Evolutionary conservation across 2,888 invertebrate genomes (phyloP), one percentile per base, ranked within the genome.

Genomic region (Drosophila percnosoma): DNA sequence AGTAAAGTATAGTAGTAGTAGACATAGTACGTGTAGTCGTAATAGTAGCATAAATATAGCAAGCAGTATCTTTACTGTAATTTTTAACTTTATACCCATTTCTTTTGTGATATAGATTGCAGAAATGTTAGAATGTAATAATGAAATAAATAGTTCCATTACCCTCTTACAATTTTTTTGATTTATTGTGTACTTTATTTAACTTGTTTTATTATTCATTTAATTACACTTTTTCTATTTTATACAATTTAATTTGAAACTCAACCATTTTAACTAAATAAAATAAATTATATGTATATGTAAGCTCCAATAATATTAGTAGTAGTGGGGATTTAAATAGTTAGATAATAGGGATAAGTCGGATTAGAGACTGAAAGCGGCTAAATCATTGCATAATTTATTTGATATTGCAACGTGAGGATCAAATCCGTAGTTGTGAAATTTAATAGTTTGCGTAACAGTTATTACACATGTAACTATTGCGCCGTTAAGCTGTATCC

Each of bases 401-500:
- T 2, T 38, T 6, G 11, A n/a, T 27, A 8, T 8, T n/a, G 13
- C n/a, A 1, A 31, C 5, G 4, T 21, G 27, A 8, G 11, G 18
- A 4, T 53, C 2, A 8, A 38, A 15, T 27, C 2, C 8, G 8
- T n/a, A 21, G 8, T 18, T 31, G 29, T 15, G 8, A n/a, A 15
- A 40, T 29, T 57, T 3, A n/a, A 55, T 55, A 29, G 38, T 29
- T 38, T 38, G 4, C 31, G n/a, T 31, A 42, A 57, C 57, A 21
- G 40, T 57, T 10, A 6, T 10, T 8, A 18, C 31, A 33, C 36
- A 13, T 40, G 29, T 34, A 51, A 61, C 55, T 60, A 61, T 38
- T 70, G 36, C 29, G 27, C 24, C 21, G 11, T 33, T 53, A 42
- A 62, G 45, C 27, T 53, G 54, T 42, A 54, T 53, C 36, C 48